These are phyloP conservation scores for Poecilia wingei DNA, from an alignment of 2,797 vertebrate genomes.

Conservation along the genomic window DNA sequence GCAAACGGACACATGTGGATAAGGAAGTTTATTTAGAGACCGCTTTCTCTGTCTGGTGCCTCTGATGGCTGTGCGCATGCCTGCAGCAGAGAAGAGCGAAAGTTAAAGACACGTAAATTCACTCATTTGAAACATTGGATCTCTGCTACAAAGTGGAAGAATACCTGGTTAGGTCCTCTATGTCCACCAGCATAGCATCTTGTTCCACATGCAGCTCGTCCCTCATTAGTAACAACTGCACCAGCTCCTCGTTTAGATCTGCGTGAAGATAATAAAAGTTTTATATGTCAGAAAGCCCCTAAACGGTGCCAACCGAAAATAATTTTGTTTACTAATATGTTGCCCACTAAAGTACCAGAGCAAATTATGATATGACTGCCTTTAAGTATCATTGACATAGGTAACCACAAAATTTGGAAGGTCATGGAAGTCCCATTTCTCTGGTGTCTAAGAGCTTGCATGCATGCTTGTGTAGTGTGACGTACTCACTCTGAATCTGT, in stretches of 20 bases:
- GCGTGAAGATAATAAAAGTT: conserved; percentile 1
- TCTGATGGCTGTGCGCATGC: conserved; percentile 94
- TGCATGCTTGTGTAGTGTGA: not conserved
- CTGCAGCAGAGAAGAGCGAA: conserved; percentile 69
- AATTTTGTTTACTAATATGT: not conserved
- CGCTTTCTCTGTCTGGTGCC: conserved; percentile 91
- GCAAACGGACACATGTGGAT: conserved; percentile 35
- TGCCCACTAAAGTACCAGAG: not conserved
- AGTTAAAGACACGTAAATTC: not conserved
- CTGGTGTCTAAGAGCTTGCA: not conserved
- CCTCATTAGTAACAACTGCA: conserved; percentile 92
- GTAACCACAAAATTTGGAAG: not conserved
- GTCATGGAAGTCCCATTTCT: not conserved
- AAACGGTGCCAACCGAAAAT: not conserved
- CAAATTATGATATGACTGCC: too few species aligned
- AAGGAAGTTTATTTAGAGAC: conserved; percentile 84
- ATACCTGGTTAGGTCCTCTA: conserved; percentile 96
- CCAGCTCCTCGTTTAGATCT: conserved; percentile 96
- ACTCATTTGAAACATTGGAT: not conserved
- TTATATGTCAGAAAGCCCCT: not conserved
- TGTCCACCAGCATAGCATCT: conserved; percentile 97
- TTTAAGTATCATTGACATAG: not conserved
- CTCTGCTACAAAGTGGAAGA: not conserved
- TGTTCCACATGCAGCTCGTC: conserved; percentile 97
- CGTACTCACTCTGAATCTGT: conserved; percentile 94